Base-by-base conservation (phyloP, 2,888 invertebrate genomes). In the Plusia festucae region DNA sequence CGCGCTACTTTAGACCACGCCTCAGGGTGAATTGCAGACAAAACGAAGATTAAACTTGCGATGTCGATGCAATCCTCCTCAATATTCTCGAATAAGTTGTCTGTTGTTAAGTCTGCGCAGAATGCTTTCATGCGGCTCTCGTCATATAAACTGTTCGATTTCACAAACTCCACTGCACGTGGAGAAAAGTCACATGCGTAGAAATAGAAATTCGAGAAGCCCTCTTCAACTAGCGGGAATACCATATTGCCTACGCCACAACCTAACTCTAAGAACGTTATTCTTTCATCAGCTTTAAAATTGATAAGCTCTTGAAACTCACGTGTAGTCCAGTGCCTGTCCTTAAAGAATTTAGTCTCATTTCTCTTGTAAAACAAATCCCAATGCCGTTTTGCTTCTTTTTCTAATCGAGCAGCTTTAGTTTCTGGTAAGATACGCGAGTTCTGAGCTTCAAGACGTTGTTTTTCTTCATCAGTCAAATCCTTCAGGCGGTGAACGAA, bases 161-260 rank as follows among this genome's bases (percentile, higher is more conserved):
- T 97, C 0, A 99, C 97, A 82, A 99, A 97, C 20, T 98, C 97
- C 0, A 99, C 95, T 0, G 99, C 99, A 92, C 98, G 96, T 58
- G 97, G 97, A 0, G 99, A 99, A 86, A 99, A 97, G 94, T 99
- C 99, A 90, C 99, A 99, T 0, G 98, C 98, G 90, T 97, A 97
- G 86, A 97, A 97, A 78, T 97, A 96, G 75, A 96, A 96, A 76
- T 95, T 93, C 0, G 90, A 84, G 60, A 95, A 95, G 0, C 97
- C 96, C 82, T 98, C 98, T 84, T 98, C 97, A 0, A 99, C 90
- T 56, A 99, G 90, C 0, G 99, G 99, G 90, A 97, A 99, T 54
- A 99, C 95, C 89, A 99, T 97, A 93, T 99, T 99, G 0, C 99
- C 99, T 9, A 99, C 99, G 3, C 99, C 99, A 89, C 99, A 99